phyloP scores from a whole-genome alignment of 30 jellyfish, hydroid and myxozoan genomes.

The Hydractinia echinata region DNA sequence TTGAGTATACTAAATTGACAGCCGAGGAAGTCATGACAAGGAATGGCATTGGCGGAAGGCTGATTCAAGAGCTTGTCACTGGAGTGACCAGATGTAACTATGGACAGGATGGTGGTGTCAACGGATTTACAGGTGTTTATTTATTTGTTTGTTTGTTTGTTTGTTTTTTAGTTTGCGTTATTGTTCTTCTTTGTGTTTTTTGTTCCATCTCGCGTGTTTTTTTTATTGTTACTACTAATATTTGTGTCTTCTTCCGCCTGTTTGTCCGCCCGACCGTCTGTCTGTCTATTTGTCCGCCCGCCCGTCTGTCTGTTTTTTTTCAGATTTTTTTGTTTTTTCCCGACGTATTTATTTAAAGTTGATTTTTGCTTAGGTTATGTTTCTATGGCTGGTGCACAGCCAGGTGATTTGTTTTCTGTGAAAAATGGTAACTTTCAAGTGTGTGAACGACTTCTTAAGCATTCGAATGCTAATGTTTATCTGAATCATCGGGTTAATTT shows the following conservation, averaged over 20 bases:
- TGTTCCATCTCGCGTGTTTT: too few relatives aligned
- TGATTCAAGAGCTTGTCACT: conserved; percentile 64
- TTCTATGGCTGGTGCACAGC: conserved; percentile 93
- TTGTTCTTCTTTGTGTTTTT: too few relatives aligned
- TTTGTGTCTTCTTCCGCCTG: background rate
- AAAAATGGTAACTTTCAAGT: conserved; percentile 76
- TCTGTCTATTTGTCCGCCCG: too few relatives aligned
- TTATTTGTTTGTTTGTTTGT: background rate
- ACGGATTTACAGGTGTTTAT: conserved; percentile 70
- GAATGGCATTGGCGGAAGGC: conserved; percentile 34
- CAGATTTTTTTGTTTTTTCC: too few relatives aligned
- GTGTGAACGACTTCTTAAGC: conserved; percentile 38
- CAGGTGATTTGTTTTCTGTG: conserved; percentile 61
- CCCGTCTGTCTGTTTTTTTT: background rate
- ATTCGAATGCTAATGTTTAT: conserved; percentile 40
- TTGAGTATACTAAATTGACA: conserved; percentile 41
- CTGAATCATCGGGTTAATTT: conserved; percentile 30
- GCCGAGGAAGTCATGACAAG: conserved; percentile 39
- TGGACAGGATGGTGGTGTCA: conserved; percentile 72
- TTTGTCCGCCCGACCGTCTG: background rate
- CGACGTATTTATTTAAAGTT: background rate
- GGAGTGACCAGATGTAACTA: conserved; percentile 74
- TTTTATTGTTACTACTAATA: background rate
- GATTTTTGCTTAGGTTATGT: conserved; percentile 52
- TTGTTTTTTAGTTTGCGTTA: background rate